Conservation (phyloP, 2,888 invertebrate genomes). For the Seira musarum region DNA sequence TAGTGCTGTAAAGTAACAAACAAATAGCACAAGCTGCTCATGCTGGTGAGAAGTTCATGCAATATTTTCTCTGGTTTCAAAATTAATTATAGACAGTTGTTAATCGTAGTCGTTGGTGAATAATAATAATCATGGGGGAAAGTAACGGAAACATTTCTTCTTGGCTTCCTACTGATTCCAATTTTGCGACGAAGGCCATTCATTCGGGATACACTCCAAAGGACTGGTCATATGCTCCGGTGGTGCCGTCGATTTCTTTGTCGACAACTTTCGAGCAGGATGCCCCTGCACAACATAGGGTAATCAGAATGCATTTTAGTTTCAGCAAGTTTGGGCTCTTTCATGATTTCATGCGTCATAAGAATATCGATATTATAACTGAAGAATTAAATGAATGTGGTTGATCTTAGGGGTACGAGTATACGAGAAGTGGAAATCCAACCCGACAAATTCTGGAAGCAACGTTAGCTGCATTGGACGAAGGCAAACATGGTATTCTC, state of each 20-base stretch:
- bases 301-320: constrained; percentile 71
- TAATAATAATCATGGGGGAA: too few species aligned
- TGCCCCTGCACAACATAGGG: constrained; percentile 86
- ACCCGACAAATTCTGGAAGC: constrained; percentile 90
- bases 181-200: constrained; percentile 92
- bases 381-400: neutral
- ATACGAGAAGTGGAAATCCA: constrained; percentile 95
- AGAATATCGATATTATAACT: neutral
- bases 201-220: constrained; percentile 94
- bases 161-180: constrained; percentile 71
- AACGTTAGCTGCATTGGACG: constrained; percentile 92
- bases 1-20: too few species aligned
- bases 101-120: too few species aligned
- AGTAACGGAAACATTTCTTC: constrained; percentile 25
- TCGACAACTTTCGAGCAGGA: constrained; percentile 95
- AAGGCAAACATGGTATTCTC: constrained; percentile 82
- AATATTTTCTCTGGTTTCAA: too few species aligned
- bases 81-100: neutral
- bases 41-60: too few species aligned
- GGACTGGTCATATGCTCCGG: constrained; percentile 88
- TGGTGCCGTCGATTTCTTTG: constrained; percentile 91
- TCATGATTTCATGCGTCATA: constrained; percentile 72
- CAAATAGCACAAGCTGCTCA: too few species aligned
- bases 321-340: neutral
- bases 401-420: constrained; percentile 86